These are phyloP conservation scores for Brachymystax lenok DNA, from an alignment of 2,797 vertebrate genomes.

Conservation along the genomic window DNA sequence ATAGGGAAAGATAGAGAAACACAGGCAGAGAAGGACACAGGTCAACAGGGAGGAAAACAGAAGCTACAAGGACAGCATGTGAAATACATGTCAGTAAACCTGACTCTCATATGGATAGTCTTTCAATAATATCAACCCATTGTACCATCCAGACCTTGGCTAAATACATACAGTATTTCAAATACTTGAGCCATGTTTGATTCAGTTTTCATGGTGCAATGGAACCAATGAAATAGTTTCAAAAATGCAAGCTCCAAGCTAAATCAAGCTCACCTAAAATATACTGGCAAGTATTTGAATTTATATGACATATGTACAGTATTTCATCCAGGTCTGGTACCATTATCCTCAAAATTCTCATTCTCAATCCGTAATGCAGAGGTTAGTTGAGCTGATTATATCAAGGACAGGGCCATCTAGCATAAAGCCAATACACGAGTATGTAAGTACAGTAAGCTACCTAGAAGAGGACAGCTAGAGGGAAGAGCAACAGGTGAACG, in stretches of 20 bases:
- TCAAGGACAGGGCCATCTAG: neutral
- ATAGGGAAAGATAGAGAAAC: constrained; percentile 1
- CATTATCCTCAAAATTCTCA: neutral
- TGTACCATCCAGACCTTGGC: neutral
- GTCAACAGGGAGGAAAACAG: constrained; percentile 27
- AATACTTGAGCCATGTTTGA: no score
- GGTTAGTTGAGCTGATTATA: constrained; percentile 16
- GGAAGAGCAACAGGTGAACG: neutral
- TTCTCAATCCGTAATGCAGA: neutral
- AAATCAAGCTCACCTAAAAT: no score
- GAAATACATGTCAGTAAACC: constrained; percentile 3
- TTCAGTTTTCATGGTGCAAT: no score
- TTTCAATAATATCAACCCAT: neutral
- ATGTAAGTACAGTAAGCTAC: constrained; percentile 17
- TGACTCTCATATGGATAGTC: neutral
- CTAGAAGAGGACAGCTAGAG: constrained; percentile 41
- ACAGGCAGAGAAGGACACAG: constrained; percentile 9
- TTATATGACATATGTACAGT: no score
- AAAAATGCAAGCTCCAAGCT: no score
- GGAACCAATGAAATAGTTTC: no score
- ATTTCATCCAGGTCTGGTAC: no score
- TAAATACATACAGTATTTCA: neutral
- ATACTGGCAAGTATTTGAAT: no score
- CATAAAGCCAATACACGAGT: constrained; percentile 20
- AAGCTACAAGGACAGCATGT: constrained; percentile 14